phyloP scores from a whole-genome alignment of 2,113 vertebrate species.

The Lasiurus cinereus region DNA sequence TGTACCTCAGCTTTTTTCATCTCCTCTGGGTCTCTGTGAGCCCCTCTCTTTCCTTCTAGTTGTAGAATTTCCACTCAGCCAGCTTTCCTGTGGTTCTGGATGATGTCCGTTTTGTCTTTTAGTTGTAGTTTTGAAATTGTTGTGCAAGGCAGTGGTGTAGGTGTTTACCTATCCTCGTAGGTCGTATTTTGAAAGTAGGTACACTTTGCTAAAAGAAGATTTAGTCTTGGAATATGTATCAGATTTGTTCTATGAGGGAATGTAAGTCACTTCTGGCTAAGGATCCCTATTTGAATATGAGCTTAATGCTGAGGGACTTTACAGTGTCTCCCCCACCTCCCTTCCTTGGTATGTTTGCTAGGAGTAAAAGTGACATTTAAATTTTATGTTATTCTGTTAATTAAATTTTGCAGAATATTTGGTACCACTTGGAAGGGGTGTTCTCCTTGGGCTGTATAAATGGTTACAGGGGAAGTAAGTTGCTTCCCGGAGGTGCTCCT shows the following conservation, averaged over 20 bases:
- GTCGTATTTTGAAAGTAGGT: background rate
- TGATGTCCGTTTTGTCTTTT: too few species aligned
- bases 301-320: background rate
- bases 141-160: too few species aligned
- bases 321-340: fast-evolving
- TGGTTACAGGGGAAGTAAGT: background rate
- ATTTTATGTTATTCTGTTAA: background rate
- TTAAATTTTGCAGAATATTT: background rate
- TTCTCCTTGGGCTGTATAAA: background rate
- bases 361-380: background rate
- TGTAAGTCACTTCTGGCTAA: background rate
- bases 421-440: background rate
- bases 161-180: too few species aligned
- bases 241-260: background rate
- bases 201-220: background rate
- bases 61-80: too few species aligned
- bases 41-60: too few species aligned
- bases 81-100: too few species aligned
- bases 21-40: too few species aligned
- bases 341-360: background rate
- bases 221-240: background rate
- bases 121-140: too few species aligned
- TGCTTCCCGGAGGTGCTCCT: background rate
- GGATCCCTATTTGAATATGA: background rate
- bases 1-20: too few species aligned